A percentile compares a stretch with the other conserved stretches of the same genome.
Evolutionary conservation across 2,888 invertebrate species (phyloP).

Genomic region (Leptarthrus brevirostris): DNA sequence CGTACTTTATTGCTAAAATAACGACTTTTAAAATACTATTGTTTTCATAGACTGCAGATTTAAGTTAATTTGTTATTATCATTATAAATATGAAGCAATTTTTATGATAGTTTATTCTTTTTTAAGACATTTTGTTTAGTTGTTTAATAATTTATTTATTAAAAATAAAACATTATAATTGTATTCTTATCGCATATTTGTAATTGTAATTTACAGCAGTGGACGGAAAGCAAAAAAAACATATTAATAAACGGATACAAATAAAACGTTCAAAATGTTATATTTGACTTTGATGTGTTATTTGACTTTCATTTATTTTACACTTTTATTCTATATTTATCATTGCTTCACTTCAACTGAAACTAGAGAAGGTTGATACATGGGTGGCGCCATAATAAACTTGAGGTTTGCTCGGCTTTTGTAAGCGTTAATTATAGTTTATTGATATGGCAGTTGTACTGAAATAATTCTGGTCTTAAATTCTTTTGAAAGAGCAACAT

Average conservation of each 20-base stretch:
- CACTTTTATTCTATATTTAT: no score
- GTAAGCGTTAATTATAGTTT: no score
- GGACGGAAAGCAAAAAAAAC: constrained; percentile 49
- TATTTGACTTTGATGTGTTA: constrained; percentile 50
- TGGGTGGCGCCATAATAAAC: no score
- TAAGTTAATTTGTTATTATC: constrained; percentile 37
- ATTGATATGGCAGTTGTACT: no score
- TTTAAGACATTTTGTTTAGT: constrained; percentile 41
- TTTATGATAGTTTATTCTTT: constrained; percentile 28
- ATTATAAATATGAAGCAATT: constrained; percentile 26
- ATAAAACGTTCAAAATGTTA: constrained; percentile 54
- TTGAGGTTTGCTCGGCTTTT: no score
- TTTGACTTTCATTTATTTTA: no score
- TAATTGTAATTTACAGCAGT: constrained; percentile 54
- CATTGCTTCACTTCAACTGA: no score
- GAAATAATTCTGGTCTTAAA: no score
- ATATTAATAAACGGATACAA: constrained; percentile 49
- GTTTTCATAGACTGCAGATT: constrained; percentile 42
- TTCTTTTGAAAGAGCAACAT: no score
- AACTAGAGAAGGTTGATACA: no score
- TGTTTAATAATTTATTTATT: constrained; percentile 49
- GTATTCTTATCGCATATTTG: constrained; percentile 54
- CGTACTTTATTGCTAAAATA: constrained; percentile 18
- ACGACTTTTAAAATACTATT: constrained; percentile 42
- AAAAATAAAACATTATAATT: constrained; percentile 50